These are phyloP conservation scores for Lerema accius DNA, from an alignment of 1,140 invertebrate genomes.

Conservation along the genomic window DNA sequence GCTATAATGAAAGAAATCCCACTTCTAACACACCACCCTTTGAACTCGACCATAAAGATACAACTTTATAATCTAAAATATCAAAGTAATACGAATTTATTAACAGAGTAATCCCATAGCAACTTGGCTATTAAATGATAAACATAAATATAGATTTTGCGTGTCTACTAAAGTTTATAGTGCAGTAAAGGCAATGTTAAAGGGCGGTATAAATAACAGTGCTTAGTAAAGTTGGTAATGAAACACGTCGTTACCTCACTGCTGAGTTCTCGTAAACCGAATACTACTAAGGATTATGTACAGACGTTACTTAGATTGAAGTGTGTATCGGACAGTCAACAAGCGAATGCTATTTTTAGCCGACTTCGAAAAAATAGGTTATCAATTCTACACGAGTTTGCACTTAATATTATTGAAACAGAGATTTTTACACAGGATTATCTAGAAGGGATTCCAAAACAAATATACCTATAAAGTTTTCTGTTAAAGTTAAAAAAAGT, in stretches of 20 bases:
- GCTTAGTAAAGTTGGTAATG: constrained; percentile 29
- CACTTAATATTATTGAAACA: too few species aligned
- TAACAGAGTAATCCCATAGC: background rate
- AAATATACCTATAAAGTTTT: too few species aligned
- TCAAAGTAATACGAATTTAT: background rate
- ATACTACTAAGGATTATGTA: too few species aligned
- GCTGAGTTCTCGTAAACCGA: constrained; percentile 10
- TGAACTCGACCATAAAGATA: background rate
- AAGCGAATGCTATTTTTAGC: too few species aligned
- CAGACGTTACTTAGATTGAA: too few species aligned
- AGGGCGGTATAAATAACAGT: constrained; percentile 24
- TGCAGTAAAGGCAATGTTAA: constrained; percentile 27
- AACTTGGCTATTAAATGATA: background rate
- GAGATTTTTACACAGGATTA: too few species aligned
- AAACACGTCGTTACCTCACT: constrained; percentile 24
- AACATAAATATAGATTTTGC: constrained; percentile 9
- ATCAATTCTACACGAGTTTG: too few species aligned
- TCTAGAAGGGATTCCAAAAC: too few species aligned
- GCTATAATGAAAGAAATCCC: background rate
- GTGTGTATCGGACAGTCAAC: too few species aligned
- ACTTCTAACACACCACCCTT: background rate
- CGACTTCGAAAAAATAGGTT: too few species aligned
- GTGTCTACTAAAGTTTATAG: constrained; percentile 29
- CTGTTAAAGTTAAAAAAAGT: too few species aligned
- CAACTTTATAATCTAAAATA: background rate